Conservation (phyloP, 2,113 vertebrate genomes). For the Noctilio leporinus region DNA sequence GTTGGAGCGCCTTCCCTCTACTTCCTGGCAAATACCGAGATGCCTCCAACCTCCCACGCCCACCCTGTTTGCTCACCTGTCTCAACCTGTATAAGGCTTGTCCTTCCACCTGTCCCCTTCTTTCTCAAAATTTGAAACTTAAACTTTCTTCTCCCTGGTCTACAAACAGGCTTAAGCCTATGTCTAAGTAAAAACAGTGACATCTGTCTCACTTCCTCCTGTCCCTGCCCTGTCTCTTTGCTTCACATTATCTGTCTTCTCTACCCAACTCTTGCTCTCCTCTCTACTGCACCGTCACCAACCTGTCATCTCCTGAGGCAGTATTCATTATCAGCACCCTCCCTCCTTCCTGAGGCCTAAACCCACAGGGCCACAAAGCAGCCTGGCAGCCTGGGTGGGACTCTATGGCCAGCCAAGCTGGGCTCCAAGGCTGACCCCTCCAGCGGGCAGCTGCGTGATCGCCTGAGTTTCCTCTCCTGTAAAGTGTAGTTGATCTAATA, state of each 20-base stretch:
- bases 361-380: not conserved
- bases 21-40: not conserved
- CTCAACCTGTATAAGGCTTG: not conserved
- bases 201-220: not conserved
- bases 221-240: not conserved
- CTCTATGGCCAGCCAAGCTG: not conserved
- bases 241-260: not conserved
- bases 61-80: not conserved
- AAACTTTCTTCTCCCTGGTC: not conserved
- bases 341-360: not conserved
- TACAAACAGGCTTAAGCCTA: not conserved
- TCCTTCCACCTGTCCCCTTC: not conserved
- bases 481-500: not conserved
- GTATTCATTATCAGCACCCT: not conserved
- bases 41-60: not conserved
- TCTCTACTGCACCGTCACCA: no score
- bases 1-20: not conserved
- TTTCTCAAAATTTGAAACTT: not conserved
- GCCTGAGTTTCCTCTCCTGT: not conserved
- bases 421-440: not conserved
- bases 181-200: accelerated
- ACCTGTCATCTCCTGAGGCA: not conserved
- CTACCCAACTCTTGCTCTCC: not conserved
- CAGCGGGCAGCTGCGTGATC: not conserved
- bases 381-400: not conserved